phyloP scores from a whole-genome alignment of 1,140 invertebrate species.

The Drosophila lacertosa region DNA sequence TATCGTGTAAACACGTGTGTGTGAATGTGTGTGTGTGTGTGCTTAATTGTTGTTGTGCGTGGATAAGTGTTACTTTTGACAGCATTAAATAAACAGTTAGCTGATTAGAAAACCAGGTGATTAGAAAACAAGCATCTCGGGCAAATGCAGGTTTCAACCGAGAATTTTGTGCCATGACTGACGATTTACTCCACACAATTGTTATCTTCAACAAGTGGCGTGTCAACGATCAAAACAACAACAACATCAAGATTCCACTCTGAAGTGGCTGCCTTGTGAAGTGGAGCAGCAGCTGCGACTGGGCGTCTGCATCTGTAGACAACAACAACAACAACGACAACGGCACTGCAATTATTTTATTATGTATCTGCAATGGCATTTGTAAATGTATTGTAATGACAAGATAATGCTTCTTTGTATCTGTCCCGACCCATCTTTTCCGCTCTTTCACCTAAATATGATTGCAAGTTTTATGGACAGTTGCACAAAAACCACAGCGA shows the following conservation, averaged over 20 bases:
- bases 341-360: conserved; percentile 10
- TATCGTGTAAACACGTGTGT: not conserved
- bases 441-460: conserved; percentile 1
- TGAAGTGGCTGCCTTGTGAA: conserved; percentile 37
- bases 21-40: not conserved
- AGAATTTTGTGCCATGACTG: not conserved
- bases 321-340: not conserved
- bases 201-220: conserved; percentile 40
- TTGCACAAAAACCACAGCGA: too few species aligned
- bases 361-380: conserved; percentile 12
- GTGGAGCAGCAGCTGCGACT: conserved; percentile 22
- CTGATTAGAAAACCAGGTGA: conserved; percentile 52
- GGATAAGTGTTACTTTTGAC: conserved; percentile 71
- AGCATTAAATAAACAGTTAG: conserved; percentile 57
- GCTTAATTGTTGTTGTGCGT: not conserved
- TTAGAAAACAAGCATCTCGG: conserved; percentile 35
- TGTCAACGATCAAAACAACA: conserved; percentile 43
- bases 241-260: not conserved
- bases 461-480: not conserved
- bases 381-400: conserved; percentile 23
- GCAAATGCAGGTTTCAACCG: conserved; percentile 1
- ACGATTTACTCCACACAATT: conserved; percentile 8
- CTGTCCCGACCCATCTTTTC: not conserved
- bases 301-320: not conserved
- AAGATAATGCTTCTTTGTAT: conserved; percentile 26